Conservation (phyloP, 2,888 invertebrate species). For the Ophioninae sp. region DNA sequence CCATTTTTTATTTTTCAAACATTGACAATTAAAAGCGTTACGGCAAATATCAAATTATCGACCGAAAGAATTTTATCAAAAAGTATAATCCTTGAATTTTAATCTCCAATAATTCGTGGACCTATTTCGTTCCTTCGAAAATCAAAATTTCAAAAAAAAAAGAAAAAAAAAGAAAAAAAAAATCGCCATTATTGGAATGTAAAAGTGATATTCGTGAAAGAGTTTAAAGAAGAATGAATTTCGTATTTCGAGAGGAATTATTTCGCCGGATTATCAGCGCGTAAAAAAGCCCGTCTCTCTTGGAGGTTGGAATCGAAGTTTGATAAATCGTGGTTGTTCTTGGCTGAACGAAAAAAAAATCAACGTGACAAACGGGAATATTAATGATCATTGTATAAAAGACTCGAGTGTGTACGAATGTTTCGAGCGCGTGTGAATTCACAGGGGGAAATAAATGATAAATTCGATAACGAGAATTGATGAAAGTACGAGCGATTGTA, state of each 20-base stretch:
- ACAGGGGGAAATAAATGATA: background rate
- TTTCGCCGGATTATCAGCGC: background rate
- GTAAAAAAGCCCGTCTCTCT: background rate
- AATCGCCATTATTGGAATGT: background rate
- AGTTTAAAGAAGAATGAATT: background rate
- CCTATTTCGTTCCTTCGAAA: background rate
- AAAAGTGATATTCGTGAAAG: background rate
- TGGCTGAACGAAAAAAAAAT: background rate
- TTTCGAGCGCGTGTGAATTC: background rate
- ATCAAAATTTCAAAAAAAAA: background rate
- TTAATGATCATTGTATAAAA: constrained; percentile 3
- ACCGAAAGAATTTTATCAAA: background rate
- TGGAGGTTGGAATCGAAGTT: background rate
- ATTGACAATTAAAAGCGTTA: background rate
- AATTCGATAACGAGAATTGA: constrained; percentile 8
- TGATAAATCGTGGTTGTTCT: background rate
- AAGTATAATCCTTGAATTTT: background rate
- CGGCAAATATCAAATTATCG: background rate
- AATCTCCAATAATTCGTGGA: background rate
- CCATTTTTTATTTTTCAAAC: background rate
- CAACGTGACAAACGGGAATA: background rate
- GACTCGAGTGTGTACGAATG: background rate
- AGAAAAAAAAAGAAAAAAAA: background rate
- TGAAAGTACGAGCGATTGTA: background rate
- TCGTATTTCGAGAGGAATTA: background rate